Evolutionary conservation across 2,888 invertebrate genomes (phyloP), one percentile per base, ranked within the genome.

Genomic region (Perizoma affinitatum): DNA sequence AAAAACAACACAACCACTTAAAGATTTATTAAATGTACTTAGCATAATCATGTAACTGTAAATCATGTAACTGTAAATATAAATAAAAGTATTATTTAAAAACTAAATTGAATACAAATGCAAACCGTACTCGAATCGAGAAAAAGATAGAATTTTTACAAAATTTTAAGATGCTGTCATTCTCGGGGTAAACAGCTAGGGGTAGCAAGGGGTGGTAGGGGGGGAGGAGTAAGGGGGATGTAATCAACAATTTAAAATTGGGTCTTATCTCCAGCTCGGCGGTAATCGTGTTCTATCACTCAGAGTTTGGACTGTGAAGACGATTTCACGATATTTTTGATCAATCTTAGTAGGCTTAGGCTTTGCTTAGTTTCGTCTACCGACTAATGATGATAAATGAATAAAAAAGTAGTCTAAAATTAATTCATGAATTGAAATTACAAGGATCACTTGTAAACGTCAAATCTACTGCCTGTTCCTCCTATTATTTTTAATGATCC

Each of bases 211-310:
- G 61, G 56, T 6, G 69, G 67, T 58, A 70, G 68, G 61, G 65
- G 70, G 68, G 67, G 71, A 72, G 80, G 83, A n/a, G n/a, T n/a
- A n/a, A 80, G 71, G 67, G 72, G 76, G 80, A 84, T 80, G 88
- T 87, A 90, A 90, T 90, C 88, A 90, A 90, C 90, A 90, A 90
- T 90, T 90, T 90, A 88, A 90, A 90, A 90, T 88, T 89, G 88
- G 83, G 83, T 81, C 87, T 90, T 88, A 90, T 89, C 90, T 87
- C 73, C 71, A 74, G 76, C 79, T 75, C 71, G 71, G 71, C 64
- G 73, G 81, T 86, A 87, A 87, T 88, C 85, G 79, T 62, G 62
- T 65, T 79, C 83, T 76, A 90, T 90, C 89, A 83, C 77, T 90
- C 88, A 83, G 78, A 73, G 63, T 50, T 40, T n/a, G 33, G 50